Evolutionary conservation across 2,888 invertebrate genomes (phyloP).

Genomic region (Eumacrocentrus americanus): DNA sequence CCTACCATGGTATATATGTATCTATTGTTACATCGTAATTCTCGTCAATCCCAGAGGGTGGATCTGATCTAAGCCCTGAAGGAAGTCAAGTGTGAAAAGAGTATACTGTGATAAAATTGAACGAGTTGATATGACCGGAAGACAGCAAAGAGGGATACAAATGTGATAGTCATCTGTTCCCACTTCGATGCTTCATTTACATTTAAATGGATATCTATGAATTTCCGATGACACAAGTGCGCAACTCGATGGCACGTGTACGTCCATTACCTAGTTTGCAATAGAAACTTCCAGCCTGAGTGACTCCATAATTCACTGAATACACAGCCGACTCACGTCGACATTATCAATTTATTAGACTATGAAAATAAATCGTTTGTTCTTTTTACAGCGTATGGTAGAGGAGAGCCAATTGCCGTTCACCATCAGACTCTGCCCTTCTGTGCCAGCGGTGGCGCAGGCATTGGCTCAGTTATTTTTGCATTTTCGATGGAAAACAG

Average conservation of each 20-base stretch:
- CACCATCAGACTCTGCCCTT: constrained; percentile 59
- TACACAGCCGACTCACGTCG: background rate
- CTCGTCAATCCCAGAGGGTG: background rate
- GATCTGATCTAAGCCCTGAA: background rate
- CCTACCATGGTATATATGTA: background rate
- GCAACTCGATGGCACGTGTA: constrained; percentile 3
- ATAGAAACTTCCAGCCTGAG: background rate
- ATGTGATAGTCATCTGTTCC: background rate
- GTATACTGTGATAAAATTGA: background rate
- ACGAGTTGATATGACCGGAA: background rate
- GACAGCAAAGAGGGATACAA: background rate
- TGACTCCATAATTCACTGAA: background rate
- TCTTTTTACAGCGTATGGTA: constrained; percentile 42
- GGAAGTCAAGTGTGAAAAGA: background rate
- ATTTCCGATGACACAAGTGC: constrained; percentile 15
- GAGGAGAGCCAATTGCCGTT: constrained; percentile 46
- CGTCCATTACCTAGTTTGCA: constrained; percentile 1
- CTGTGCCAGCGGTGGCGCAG: constrained; percentile 62
- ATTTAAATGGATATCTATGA: constrained; percentile 26
- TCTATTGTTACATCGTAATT: background rate
- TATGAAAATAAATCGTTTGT: constrained; percentile 10
- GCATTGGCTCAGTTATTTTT: constrained; percentile 63
- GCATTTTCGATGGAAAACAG: constrained; percentile 66
- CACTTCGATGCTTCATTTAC: constrained; percentile 23
- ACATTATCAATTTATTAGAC: background rate